Percentiles rank a stretch among this genome's conserved stretches.
These are phyloP conservation scores for Falco naumanni DNA, from an alignment of 2,797 vertebrate species.

Conservation along the genomic window DNA sequence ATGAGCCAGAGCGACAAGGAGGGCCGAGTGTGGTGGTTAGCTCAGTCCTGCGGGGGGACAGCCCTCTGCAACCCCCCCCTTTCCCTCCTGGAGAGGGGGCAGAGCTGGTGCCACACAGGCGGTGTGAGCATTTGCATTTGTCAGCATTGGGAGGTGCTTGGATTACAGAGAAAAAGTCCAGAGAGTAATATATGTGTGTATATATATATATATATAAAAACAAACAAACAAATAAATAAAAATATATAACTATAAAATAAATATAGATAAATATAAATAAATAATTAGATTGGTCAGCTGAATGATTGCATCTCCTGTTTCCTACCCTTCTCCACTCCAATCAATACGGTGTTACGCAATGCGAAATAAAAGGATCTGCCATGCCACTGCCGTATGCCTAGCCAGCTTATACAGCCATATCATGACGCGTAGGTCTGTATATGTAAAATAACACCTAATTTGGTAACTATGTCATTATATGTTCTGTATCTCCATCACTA, in stretches of 20 bases:
- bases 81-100: too few species aligned
- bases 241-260: too few species aligned
- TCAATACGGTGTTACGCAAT: rapidly evolving
- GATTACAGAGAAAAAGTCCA: rapidly evolving
- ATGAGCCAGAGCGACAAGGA: not conserved
- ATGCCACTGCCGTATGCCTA: rapidly evolving
- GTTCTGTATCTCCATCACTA: not conserved
- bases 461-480: rapidly evolving
- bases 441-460: rapidly evolving
- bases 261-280: not conserved
- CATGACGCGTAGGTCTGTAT: rapidly evolving
- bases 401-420: not conserved
- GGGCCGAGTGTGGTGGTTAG: not conserved
- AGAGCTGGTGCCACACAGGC: not conserved
- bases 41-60: not conserved
- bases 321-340: not conserved
- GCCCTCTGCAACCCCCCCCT: not conserved
- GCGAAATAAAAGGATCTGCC: rapidly evolving
- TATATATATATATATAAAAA: too few species aligned
- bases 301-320: not conserved
- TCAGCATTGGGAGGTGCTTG: not conserved
- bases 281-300: too few species aligned
- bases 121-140: too few species aligned
- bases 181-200: too few species aligned
- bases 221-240: too few species aligned